Evolutionary conservation across 2,797 vertebrate species (phyloP).

Genomic region (Rhynchonycteris naso): DNA sequence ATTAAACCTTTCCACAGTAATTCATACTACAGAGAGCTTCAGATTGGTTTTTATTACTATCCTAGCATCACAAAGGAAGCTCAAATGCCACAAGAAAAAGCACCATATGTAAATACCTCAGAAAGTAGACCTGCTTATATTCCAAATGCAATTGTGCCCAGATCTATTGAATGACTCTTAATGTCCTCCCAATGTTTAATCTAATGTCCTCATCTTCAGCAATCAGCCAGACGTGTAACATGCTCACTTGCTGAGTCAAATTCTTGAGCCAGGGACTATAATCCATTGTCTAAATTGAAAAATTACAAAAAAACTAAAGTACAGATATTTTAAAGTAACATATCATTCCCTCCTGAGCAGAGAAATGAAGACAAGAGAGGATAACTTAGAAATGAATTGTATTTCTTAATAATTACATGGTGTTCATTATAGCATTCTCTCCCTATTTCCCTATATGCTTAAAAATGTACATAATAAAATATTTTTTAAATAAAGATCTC

Average conservation of each 20-base stretch:
- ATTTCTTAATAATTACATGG: constrained; percentile 8
- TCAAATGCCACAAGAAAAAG: constrained; percentile 65
- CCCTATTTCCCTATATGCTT: neutral
- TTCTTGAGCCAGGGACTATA: neutral
- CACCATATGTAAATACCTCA: constrained; percentile 60
- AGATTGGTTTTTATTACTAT: constrained; percentile 68
- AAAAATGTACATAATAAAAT: constrained; percentile 26
- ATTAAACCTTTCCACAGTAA: constrained; percentile 64
- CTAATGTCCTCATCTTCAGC: neutral
- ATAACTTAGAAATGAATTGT: constrained; percentile 60
- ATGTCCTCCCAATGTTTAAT: neutral
- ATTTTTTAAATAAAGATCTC: neutral
- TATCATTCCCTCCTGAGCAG: neutral
- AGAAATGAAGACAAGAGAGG: constrained; percentile 29
- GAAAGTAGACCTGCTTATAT: constrained; percentile 54
- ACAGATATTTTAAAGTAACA: constrained; percentile 9
- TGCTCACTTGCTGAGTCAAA: neutral
- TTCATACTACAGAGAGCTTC: constrained; percentile 39
- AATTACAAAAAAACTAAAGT: constrained; percentile 24
- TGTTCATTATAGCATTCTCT: constrained; percentile 23
- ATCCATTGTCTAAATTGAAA: neutral
- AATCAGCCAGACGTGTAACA: neutral
- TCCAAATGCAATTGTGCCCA: constrained; percentile 16
- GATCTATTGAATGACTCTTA: neutral
- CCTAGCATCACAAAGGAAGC: constrained; percentile 57